A percentile compares a stretch with the other conserved stretches of the same genome.
Conservation (phyloP, 2,888 invertebrate genomes). For the Diarsia dahlii region DNA sequence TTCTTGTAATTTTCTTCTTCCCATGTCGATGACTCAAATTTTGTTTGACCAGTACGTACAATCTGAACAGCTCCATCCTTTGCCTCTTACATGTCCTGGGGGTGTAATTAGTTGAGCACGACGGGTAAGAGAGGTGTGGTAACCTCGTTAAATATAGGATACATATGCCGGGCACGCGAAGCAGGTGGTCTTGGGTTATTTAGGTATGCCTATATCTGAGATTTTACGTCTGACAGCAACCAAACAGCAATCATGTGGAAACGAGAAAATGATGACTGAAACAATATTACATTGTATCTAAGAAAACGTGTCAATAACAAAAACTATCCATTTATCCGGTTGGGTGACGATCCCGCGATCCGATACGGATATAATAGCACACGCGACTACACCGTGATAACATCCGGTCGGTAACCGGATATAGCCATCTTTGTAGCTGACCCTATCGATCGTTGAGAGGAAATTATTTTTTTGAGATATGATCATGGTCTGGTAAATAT, state of each 20-base stretch:
- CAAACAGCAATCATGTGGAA: not conserved
- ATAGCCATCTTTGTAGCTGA: constrained; percentile 7
- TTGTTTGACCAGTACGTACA: no score
- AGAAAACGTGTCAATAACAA: constrained; percentile 18
- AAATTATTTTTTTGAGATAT: not conserved
- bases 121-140: no score
- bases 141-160: no score
- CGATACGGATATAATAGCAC: constrained; percentile 74
- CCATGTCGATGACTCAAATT: no score
- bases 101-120: no score
- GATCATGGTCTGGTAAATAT: not conserved
- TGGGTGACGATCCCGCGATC: constrained; percentile 11
- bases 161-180: no score
- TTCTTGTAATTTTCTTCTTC: no score
- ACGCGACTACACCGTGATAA: constrained; percentile 71
- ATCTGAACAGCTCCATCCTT: no score
- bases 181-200: no score
- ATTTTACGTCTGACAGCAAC: no score
- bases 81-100: no score
- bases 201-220: no score
- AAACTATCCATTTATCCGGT: constrained; percentile 10
- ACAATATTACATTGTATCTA: not conserved
- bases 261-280: not conserved
- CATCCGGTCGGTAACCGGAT: constrained; percentile 57
- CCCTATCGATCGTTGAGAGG: not conserved